These are phyloP conservation scores for Malurus leucopterus DNA, from an alignment of 2,797 vertebrate genomes.

Conservation along the genomic window DNA sequence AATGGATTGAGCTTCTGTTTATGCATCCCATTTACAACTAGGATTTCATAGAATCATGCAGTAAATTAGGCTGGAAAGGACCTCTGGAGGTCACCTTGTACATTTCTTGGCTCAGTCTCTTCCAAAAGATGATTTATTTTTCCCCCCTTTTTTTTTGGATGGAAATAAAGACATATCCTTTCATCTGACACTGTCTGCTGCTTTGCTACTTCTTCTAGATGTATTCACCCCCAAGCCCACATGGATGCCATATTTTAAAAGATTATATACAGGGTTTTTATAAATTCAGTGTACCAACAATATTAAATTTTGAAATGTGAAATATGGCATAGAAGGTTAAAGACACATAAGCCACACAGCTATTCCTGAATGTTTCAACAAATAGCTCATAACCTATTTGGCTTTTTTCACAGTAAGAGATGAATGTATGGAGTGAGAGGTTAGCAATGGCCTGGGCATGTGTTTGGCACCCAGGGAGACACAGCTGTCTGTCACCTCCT, in stretches of 20 bases:
- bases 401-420: not conserved
- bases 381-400: not conserved
- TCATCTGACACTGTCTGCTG: not conserved
- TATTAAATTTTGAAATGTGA: not conserved
- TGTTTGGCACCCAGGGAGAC: not conserved
- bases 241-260: not conserved
- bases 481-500: not conserved
- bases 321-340: not conserved
- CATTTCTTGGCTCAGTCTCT: slow-evolving; percentile 1
- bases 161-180: not conserved
- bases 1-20: slow-evolving; percentile 33
- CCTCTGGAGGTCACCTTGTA: slow-evolving; percentile 27
- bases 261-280: not conserved
- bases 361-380: not conserved
- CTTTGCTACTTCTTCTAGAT: not conserved
- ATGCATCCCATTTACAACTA: slow-evolving; percentile 22
- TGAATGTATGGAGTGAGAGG: fast-evolving
- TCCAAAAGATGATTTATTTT: not conserved
- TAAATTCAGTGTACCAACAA: not conserved
- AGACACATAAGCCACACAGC: not conserved
- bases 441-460: not conserved
- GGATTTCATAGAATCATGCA: slow-evolving; percentile 49
- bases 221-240: not conserved
- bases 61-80: slow-evolving; percentile 54
- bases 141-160: not conserved